Conservation (phyloP, 2,797 vertebrate species). For the Nannoperca obscura region DNA sequence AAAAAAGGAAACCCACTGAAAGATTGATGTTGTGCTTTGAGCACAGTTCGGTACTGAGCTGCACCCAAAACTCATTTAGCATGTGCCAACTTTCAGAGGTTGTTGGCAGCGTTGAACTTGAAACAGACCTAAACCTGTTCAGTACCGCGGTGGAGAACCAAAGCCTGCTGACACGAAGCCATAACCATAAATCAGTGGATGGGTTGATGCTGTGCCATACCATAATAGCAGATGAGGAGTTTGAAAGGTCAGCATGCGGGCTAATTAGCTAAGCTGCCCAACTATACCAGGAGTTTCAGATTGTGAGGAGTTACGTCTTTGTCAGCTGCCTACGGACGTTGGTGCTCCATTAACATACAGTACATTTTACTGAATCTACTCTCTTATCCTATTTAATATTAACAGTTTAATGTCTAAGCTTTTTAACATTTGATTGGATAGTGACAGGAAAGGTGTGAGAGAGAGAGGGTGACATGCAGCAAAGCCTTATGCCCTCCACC, state of each 20-base stretch:
- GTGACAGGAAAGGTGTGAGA: no score
- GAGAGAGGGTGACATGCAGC: no score
- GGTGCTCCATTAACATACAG: background rate
- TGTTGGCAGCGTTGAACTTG: conserved; percentile 17
- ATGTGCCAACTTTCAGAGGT: conserved; percentile 3
- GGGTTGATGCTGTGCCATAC: background rate
- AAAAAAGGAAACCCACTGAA: background rate
- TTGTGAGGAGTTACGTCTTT: background rate
- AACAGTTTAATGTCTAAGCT: no score
- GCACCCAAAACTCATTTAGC: conserved; percentile 6
- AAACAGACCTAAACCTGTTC: conserved; percentile 39
- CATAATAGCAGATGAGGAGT: conserved; percentile 13
- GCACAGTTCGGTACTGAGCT: background rate
- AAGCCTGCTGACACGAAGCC: background rate
- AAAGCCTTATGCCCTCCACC: no score
- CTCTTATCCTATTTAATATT: background rate
- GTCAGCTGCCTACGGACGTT: background rate
- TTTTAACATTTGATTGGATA: no score
- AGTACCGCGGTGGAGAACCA: background rate
- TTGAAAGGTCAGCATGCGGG: background rate
- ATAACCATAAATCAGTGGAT: background rate
- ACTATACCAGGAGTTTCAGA: background rate
- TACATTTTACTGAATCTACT: background rate
- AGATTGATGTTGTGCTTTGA: conserved; percentile 22
- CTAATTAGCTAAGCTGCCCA: background rate